Percentiles rank a stretch among this genome's conserved stretches.
These are phyloP conservation scores for Ennomos fuscantarius DNA, from an alignment of 2,888 invertebrate species.

Conservation along the genomic window DNA sequence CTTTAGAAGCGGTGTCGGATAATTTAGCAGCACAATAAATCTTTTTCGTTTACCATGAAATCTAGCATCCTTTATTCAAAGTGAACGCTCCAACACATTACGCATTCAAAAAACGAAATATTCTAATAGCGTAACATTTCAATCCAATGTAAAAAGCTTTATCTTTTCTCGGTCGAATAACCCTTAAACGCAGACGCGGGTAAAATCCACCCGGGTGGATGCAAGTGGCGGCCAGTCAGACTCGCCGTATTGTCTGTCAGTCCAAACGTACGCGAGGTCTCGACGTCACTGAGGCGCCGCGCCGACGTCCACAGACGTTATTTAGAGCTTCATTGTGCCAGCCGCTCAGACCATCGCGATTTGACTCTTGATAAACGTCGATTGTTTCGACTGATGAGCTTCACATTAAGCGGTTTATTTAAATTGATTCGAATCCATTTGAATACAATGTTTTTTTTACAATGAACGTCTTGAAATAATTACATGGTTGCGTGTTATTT, in stretches of 20 bases:
- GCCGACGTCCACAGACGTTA: slow-evolving; percentile 73
- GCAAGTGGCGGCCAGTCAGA: slow-evolving; percentile 70
- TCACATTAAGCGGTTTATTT: slow-evolving; percentile 64
- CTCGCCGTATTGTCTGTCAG: slow-evolving; percentile 76
- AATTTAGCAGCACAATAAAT: too few species aligned
- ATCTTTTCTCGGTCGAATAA: slow-evolving; percentile 64
- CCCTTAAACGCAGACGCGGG: slow-evolving; percentile 66
- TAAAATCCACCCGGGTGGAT: slow-evolving; percentile 55
- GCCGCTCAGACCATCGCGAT: slow-evolving; percentile 59
- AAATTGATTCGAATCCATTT: slow-evolving; percentile 32
- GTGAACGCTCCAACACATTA: slow-evolving; percentile 8
- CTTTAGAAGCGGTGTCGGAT: too few species aligned
- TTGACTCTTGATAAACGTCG: slow-evolving; percentile 72
- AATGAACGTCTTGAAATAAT: slow-evolving; percentile 27
- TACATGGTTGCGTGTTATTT: slow-evolving; percentile 15
- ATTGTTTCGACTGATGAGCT: slow-evolving; percentile 76
- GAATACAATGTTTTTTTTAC: slow-evolving; percentile 13
- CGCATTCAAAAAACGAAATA: slow-evolving; percentile 36
- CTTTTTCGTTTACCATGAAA: background rate
- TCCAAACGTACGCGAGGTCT: slow-evolving; percentile 57
- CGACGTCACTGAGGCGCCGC: slow-evolving; percentile 77
- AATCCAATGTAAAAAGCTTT: slow-evolving; percentile 56
- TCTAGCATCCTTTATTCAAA: slow-evolving; percentile 6
- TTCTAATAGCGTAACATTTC: slow-evolving; percentile 56
- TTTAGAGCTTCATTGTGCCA: slow-evolving; percentile 82